Percentiles rank a stretch among this genome's conserved stretches.
These are phyloP conservation scores for Loris lydekkerianus DNA, from an alignment of 2,797 vertebrate genomes.

Conservation along the genomic window DNA sequence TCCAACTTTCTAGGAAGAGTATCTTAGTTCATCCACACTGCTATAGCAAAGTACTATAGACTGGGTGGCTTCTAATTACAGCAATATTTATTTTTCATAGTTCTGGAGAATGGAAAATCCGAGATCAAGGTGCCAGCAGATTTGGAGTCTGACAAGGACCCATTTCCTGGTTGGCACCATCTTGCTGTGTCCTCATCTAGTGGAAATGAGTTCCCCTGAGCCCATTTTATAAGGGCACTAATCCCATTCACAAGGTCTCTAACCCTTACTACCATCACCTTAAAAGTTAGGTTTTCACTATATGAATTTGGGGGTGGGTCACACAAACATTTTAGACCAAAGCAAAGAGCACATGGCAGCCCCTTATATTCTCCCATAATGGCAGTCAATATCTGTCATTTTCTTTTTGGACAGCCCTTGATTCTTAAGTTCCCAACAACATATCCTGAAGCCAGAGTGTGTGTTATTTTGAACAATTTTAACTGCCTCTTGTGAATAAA, in stretches of 20 bases:
- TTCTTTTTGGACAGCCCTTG: background rate
- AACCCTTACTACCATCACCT: background rate
- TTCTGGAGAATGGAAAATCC: background rate
- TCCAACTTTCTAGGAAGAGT: background rate
- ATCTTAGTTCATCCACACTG: background rate
- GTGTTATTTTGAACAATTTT: background rate
- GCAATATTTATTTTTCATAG: background rate
- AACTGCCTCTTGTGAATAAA: background rate
- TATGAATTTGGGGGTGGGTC: background rate
- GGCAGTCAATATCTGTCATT: background rate
- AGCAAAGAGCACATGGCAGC: background rate
- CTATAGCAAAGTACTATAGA: background rate
- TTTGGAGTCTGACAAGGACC: background rate
- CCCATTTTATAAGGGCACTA: background rate
- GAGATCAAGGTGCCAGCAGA: background rate
- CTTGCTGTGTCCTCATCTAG: background rate
- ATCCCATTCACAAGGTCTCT: background rate
- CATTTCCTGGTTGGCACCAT: background rate
- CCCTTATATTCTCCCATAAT: background rate
- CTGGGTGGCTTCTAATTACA: background rate
- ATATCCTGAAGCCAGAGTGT: background rate
- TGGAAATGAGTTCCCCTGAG: background rate
- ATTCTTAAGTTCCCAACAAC: background rate
- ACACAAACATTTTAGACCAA: background rate
- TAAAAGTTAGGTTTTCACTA: background rate